phyloP scores from a whole-genome alignment of 2,113 vertebrate genomes.

The Tricholaema leucomelas region DNA sequence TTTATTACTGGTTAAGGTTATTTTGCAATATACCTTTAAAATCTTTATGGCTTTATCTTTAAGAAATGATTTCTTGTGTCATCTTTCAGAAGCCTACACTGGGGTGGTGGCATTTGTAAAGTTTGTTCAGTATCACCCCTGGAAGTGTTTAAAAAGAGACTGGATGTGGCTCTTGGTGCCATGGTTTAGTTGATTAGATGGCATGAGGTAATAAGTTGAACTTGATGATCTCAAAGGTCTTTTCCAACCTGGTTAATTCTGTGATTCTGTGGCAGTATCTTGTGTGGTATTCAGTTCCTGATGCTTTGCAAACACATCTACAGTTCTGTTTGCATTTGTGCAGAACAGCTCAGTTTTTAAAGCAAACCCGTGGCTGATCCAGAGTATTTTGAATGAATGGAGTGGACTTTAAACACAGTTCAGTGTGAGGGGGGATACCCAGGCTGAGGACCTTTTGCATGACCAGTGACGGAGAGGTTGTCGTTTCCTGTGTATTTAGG shows the following conservation, averaged over 20 bases:
- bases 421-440: background rate
- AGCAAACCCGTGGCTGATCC: background rate
- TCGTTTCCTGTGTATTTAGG: background rate
- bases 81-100: background rate
- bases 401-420: background rate
- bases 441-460: background rate
- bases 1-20: background rate
- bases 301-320: background rate
- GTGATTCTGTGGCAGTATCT: background rate
- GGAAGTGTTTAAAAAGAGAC: too few relatives aligned
- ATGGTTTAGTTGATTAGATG: too few relatives aligned
- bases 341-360: background rate
- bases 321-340: background rate
- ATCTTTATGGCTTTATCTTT: background rate
- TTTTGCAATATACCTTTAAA: background rate
- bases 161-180: too few relatives aligned
- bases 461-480: background rate
- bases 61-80: background rate
- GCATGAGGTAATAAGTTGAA: too few relatives aligned
- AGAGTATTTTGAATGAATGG: background rate
- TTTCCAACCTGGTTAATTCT: too few relatives aligned
- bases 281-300: background rate
- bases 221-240: too few relatives aligned
- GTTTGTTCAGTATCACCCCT: background rate
- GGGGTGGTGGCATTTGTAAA: background rate